phyloP scores from a whole-genome alignment of 2,888 invertebrate species.

The Strigamia maritima region DNA sequence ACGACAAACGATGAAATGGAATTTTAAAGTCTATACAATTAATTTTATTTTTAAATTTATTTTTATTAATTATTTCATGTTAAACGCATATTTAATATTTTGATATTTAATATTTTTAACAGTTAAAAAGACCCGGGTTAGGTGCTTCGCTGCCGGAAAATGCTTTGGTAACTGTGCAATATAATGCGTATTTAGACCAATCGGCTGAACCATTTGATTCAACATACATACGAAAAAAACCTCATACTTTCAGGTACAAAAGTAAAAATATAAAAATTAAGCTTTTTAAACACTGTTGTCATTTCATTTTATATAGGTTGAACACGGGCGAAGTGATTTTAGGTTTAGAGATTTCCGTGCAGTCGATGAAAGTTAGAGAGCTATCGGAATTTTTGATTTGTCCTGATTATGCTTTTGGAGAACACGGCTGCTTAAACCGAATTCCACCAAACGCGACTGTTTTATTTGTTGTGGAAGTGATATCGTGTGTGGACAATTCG shows the following conservation, averaged over 20 bases:
- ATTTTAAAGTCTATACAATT: too few relatives aligned
- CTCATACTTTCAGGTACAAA: conserved; percentile 41
- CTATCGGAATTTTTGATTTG: conserved; percentile 71
- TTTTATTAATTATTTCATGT: too few relatives aligned
- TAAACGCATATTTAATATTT: too few relatives aligned
- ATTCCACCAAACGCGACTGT: conserved; percentile 67
- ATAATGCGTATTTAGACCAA: conserved; percentile 69
- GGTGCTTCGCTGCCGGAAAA: conserved; percentile 60
- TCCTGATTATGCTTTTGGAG: conserved; percentile 70
- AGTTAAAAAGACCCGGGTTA: neutral
- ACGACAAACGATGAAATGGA: too few relatives aligned
- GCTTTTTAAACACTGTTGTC: too few relatives aligned
- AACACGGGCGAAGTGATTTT: conserved; percentile 55
- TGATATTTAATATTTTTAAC: neutral
- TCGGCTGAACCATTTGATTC: conserved; percentile 71
- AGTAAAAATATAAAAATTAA: too few relatives aligned
- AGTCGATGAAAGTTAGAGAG: conserved; percentile 74
- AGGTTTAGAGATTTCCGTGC: conserved; percentile 65
- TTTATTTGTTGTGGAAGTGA: conserved; percentile 69
- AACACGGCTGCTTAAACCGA: conserved; percentile 71
- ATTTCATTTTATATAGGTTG: conserved; percentile 53
- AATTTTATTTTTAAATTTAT: too few relatives aligned
- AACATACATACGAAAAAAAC: conserved; percentile 57
- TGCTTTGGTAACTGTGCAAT: conserved; percentile 63
- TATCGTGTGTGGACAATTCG: conserved; percentile 61